Conservation (phyloP, 2,888 invertebrate genomes). For the Drosophila infuscata region DNA sequence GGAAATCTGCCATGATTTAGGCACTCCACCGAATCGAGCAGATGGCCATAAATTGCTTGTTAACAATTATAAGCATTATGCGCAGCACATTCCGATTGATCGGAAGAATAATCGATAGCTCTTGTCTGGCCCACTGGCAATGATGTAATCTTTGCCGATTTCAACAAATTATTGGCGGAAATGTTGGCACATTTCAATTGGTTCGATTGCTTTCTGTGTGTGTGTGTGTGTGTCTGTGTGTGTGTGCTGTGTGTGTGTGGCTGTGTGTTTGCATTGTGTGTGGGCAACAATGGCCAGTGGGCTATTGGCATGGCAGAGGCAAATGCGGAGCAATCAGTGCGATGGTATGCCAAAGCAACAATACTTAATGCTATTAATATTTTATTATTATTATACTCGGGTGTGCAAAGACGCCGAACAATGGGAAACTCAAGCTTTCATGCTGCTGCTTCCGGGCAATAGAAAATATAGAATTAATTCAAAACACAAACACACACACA, state of each 20-base stretch:
- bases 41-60: background rate
- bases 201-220: background rate
- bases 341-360: constrained; percentile 44
- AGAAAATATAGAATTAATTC: constrained; percentile 54
- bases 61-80: background rate
- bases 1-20: background rate
- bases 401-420: constrained; percentile 67
- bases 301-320: constrained; percentile 21
- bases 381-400: constrained; percentile 62
- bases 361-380: constrained; percentile 72
- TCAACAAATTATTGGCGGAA: constrained; percentile 64
- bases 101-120: constrained; percentile 40
- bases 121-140: constrained; percentile 20
- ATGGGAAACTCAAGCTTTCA: constrained; percentile 47
- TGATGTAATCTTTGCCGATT: constrained; percentile 56
- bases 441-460: constrained; percentile 53
- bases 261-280: constrained; percentile 11
- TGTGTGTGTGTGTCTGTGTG: background rate
- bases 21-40: background rate
- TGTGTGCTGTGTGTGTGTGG: constrained; percentile 1
- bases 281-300: constrained; percentile 41
- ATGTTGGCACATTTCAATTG: constrained; percentile 61
- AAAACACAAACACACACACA: constrained; percentile 34
- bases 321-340: constrained; percentile 53
- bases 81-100: constrained; percentile 23